Base-by-base conservation (phyloP, 2,888 invertebrate genomes). In the Zhuqinia jingwanae region DNA sequence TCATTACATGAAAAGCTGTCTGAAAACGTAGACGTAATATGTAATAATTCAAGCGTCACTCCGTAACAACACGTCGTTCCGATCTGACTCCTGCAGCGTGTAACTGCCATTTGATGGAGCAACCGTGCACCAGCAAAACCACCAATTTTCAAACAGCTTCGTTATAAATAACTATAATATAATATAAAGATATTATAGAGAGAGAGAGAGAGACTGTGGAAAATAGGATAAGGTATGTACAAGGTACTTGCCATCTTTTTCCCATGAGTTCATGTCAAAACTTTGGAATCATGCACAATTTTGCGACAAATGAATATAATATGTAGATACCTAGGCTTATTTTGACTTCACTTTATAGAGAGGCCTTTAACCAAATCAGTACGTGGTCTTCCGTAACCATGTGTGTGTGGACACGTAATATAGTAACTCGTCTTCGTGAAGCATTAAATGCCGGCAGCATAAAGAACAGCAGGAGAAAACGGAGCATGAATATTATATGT, bases 401-500 rank as follows among this genome's bases (percentile, higher is more conserved):
- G n/a, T 22, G 20, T 30, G 53, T 30, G 75, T 20, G 22, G 56
- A 76, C 76, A n/a, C n/a, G n/a, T n/a, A n/a, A n/a, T n/a, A n/a
- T n/a, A n/a, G 42, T 56, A 76, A 58, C 36, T 42, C 13, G 8
- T n/a, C n/a, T 5, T 30, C 36, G 20, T 58, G 1, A 76, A 36
- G 22, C 42, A 13, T 56, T 58, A 22, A 76, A 76, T 58, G 76
- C 76, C 36, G 53, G 25, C 5, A 75, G 75, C 56, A 20, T 56
- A n/a, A 17, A 30, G 17, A 50, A 53, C 6, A 25, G 20, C 15
- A 25, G 15, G 11, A 25, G 30, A 75, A 75, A 58, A 13, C 15
- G 20, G 20, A 20, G 42, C 17, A 58, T 20, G 30, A n/a, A 17
- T 56, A 3, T 56, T 56, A 56, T n/a, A n/a, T 25, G 25, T 70